phyloP scores from a whole-genome alignment of 2,888 invertebrate species.

The Crepidodera aurea region DNA sequence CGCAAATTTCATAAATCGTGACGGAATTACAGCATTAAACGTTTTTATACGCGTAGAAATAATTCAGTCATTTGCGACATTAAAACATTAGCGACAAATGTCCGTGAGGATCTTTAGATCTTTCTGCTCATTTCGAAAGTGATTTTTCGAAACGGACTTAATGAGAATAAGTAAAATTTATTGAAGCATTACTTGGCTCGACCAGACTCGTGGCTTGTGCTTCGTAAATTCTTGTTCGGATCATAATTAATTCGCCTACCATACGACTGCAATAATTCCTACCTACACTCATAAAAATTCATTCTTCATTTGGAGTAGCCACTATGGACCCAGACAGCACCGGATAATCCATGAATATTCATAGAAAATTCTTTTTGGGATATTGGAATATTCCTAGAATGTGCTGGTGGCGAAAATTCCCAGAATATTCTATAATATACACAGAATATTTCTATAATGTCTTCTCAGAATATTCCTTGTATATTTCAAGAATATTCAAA shows the following conservation, averaged over 20 bases:
- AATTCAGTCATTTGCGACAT: constrained; percentile 14
- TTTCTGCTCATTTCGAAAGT: constrained; percentile 10
- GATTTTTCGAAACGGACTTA: constrained; percentile 16
- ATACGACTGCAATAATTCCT: neutral
- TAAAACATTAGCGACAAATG: constrained; percentile 20
- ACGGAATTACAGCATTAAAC: neutral
- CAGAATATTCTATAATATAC: no score
- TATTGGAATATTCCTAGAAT: no score
- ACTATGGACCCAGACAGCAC: no score
- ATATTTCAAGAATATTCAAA: no score
- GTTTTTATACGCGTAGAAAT: constrained; percentile 2
- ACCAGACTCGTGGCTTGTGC: constrained; percentile 5
- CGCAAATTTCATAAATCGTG: no score
- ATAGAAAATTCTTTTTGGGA: no score
- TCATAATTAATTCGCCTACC: constrained; percentile 13
- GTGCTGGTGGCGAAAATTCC: no score
- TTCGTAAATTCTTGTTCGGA: constrained; percentile 15
- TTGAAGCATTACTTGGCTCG: constrained; percentile 24
- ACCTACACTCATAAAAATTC: neutral
- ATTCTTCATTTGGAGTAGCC: no score
- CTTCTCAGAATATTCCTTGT: no score
- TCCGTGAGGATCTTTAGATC: constrained; percentile 11
- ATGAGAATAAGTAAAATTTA: constrained; percentile 27
- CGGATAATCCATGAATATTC: no score
- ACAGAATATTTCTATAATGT: no score